phyloP scores from a whole-genome alignment of 2,888 invertebrate species.

The Metacarcinus magister region DNA sequence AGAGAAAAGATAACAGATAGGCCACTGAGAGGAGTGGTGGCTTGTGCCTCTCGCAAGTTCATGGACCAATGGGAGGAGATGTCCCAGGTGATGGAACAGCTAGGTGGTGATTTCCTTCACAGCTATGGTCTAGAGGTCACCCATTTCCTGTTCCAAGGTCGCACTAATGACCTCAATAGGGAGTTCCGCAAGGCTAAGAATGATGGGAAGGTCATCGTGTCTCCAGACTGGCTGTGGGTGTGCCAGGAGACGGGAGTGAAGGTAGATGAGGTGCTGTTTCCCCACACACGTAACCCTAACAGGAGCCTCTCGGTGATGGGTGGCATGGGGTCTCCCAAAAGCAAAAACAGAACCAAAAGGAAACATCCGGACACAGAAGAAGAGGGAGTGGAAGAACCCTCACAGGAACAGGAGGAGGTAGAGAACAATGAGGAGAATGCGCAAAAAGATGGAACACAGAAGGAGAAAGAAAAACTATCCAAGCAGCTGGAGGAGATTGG shows the following conservation, averaged over 20 bases:
- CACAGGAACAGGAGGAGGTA: slow-evolving; percentile 9
- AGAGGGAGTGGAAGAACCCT: not conserved
- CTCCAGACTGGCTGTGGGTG: slow-evolving; percentile 85
- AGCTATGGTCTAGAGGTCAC: slow-evolving; percentile 84
- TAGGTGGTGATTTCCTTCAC: slow-evolving; percentile 85
- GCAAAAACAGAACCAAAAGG: slow-evolving; percentile 46
- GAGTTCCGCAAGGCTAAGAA: slow-evolving; percentile 85
- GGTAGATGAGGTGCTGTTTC: slow-evolving; percentile 85
- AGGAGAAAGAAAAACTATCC: slow-evolving; percentile 66
- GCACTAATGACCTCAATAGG: slow-evolving; percentile 84
- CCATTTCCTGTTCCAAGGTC: slow-evolving; percentile 85
- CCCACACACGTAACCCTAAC: slow-evolving; percentile 85
- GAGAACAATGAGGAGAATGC: not conserved
- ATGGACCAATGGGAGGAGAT: slow-evolving; percentile 84
- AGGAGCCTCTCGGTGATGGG: slow-evolving; percentile 83
- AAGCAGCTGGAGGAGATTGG: slow-evolving; percentile 80
- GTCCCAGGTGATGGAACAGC: slow-evolving; percentile 84
- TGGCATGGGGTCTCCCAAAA: slow-evolving; percentile 68
- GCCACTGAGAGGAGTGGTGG: slow-evolving; percentile 84
- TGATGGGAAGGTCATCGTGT: slow-evolving; percentile 85
- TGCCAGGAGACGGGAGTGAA: slow-evolving; percentile 84
- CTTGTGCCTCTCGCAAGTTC: slow-evolving; percentile 85
- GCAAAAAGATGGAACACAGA: not conserved
- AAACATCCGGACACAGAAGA: slow-evolving; percentile 49
- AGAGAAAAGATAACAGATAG: slow-evolving; percentile 43